Percentiles rank a stretch among this genome's conserved stretches.
Conservation (phyloP, 2,113 vertebrate genomes). For the Tetrax tetrax region DNA sequence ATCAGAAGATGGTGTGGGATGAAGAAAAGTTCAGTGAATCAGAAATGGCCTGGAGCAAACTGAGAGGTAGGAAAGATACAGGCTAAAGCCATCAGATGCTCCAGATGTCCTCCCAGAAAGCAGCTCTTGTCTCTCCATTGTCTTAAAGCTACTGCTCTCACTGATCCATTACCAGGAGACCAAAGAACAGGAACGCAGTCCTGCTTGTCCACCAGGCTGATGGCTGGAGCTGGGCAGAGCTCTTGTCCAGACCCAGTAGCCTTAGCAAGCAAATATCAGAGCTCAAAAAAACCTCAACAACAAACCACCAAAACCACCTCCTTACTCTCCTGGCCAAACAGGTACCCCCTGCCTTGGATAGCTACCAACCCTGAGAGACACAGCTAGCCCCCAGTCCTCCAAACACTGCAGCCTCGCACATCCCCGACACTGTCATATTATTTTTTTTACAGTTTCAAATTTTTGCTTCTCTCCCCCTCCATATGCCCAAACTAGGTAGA, state of each 20-base stretch:
- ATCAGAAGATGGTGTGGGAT: not conserved
- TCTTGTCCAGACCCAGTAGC: not conserved
- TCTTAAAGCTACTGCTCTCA: not conserved
- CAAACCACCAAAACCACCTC: too few relatives aligned
- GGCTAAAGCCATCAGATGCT: not conserved
- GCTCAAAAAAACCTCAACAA: not conserved
- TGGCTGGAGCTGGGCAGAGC: not conserved
- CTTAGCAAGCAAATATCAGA: not conserved
- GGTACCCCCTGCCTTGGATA: accelerated
- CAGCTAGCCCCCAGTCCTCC: not conserved
- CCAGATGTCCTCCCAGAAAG: not conserved
- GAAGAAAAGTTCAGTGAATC: not conserved
- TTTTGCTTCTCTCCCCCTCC: not conserved
- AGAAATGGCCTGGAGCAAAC: not conserved
- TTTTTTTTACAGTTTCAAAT: accelerated
- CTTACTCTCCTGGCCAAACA: not conserved
- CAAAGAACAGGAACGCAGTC: not conserved
- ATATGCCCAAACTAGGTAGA: not conserved
- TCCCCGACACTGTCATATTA: accelerated
- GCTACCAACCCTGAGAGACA: not conserved
- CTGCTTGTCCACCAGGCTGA: not conserved
- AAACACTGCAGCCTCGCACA: not conserved
- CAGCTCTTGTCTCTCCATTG: not conserved
- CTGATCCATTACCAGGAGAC: too few relatives aligned
- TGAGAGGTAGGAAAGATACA: not conserved